These are phyloP conservation scores for Phalacrocorax carbo DNA, from an alignment of 2,113 vertebrate species.

Conservation along the genomic window DNA sequence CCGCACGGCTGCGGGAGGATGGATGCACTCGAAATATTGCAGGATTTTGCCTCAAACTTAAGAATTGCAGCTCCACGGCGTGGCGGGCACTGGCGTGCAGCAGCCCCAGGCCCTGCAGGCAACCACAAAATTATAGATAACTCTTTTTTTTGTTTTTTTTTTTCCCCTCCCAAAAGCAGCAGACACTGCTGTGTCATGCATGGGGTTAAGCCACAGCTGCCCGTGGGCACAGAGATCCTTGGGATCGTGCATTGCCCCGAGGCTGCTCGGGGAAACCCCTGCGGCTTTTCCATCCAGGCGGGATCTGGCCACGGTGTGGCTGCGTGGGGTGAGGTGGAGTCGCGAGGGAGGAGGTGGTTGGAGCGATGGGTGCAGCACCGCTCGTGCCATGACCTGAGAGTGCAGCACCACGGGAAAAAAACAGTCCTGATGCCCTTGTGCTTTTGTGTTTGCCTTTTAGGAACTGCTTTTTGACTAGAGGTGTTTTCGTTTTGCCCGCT, in stretches of 20 bases:
- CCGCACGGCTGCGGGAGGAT: accelerated
- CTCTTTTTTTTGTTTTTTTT: no score
- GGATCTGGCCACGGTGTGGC: not conserved
- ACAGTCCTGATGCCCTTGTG: not conserved
- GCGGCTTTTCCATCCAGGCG: not conserved
- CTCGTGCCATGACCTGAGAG: not conserved
- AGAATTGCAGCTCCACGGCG: accelerated
- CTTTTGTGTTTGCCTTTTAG: not conserved
- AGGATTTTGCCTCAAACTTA: not conserved
- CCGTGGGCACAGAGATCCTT: not conserved
- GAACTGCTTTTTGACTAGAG: not conserved
- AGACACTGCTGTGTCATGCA: not conserved
- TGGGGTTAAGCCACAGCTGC: not conserved
- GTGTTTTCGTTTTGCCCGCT: not conserved
- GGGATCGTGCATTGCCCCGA: not conserved
- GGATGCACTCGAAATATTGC: not conserved
- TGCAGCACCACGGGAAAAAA: not conserved
- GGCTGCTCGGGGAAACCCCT: not conserved
- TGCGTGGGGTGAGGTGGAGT: not conserved
- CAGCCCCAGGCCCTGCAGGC: not conserved
- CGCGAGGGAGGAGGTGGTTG: accelerated
- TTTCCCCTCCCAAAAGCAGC: not conserved
- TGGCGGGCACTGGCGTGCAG: not conserved
- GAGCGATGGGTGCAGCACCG: not conserved
- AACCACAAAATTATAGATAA: not conserved